Evolutionary conservation across 2,797 vertebrate species (phyloP).

Genomic region (Notoglanidium macrostoma): DNA sequence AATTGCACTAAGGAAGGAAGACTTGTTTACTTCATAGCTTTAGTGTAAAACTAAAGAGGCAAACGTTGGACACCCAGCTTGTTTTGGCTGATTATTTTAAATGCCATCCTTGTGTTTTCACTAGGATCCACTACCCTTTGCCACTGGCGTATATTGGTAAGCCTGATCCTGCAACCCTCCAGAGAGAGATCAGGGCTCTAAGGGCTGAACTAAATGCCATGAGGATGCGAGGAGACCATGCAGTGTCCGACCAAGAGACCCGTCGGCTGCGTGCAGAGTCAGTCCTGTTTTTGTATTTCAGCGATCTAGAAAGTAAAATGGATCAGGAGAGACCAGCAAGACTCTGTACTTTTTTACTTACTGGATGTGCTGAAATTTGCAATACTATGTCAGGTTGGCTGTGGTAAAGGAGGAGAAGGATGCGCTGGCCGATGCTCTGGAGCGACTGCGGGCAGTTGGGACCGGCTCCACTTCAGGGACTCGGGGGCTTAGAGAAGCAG

Average conservation of each 20-base stretch:
- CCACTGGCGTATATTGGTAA: slow-evolving; percentile 88
- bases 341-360: not conserved
- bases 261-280: slow-evolving; percentile 84
- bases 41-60: not conserved
- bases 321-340: not conserved
- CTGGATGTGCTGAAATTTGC: not conserved
- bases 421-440: slow-evolving; percentile 75
- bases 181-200: slow-evolving; percentile 83
- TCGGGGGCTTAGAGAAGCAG: slow-evolving; percentile 74
- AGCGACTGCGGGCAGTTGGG: slow-evolving; percentile 72
- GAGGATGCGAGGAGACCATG: slow-evolving; percentile 68
- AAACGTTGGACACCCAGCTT: not conserved
- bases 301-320: not conserved
- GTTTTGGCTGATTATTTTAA: slow-evolving; percentile 8
- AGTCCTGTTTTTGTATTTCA: slow-evolving; percentile 50
- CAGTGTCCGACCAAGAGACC: slow-evolving; percentile 76
- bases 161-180: slow-evolving; percentile 85
- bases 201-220: slow-evolving; percentile 78
- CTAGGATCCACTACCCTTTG: slow-evolving; percentile 92
- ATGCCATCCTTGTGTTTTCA: not conserved
- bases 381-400: slow-evolving; percentile 70
- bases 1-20: not conserved
- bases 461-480: slow-evolving; percentile 66
- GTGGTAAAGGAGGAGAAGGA: slow-evolving; percentile 81
- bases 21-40: not conserved